Evolutionary conservation across 2,113 vertebrate genomes (phyloP).

Genomic region (Sinosuthora webbiana): DNA sequence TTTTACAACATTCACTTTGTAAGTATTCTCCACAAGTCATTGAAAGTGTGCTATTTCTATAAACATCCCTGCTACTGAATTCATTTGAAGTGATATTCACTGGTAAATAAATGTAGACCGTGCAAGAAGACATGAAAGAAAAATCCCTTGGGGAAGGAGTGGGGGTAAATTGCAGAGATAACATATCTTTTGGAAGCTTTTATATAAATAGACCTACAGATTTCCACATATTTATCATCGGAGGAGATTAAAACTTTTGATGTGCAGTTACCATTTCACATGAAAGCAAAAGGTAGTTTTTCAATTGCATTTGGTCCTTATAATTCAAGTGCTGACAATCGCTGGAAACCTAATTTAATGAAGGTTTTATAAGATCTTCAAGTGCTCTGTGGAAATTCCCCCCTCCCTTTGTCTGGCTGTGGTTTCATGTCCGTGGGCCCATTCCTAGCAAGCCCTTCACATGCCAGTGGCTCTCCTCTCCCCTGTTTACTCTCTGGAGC

Average conservation of each 20-base stretch:
- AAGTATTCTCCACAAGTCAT: conserved; percentile 48
- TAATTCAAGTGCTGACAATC: conserved; percentile 29
- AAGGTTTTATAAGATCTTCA: neutral
- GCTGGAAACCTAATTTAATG: conserved; percentile 29
- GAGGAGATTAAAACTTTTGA: conserved; percentile 51
- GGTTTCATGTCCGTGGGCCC: neutral
- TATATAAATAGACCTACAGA: conserved; percentile 58
- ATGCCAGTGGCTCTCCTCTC: conserved; percentile 14
- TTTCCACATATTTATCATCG: conserved; percentile 43
- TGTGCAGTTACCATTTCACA: conserved; percentile 48
- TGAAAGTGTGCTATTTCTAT: conserved; percentile 58
- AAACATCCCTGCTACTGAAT: conserved; percentile 43
- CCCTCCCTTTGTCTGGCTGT: neutral
- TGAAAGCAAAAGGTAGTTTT: conserved; percentile 53
- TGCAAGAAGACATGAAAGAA: conserved; percentile 58
- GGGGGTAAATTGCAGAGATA: conserved; percentile 57
- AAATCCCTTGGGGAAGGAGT: conserved; percentile 42
- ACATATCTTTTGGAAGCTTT: conserved; percentile 60
- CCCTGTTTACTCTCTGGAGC: conserved; percentile 18
- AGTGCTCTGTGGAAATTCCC: conserved; percentile 29
- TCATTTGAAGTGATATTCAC: conserved; percentile 60
- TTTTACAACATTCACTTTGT: conserved; percentile 57
- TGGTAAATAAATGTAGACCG: conserved; percentile 43
- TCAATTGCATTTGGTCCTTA: conserved; percentile 34
- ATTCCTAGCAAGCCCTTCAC: conserved; percentile 5